phyloP scores from a whole-genome alignment of 2,888 invertebrate species.

The Eupithecia pulchellata region DNA sequence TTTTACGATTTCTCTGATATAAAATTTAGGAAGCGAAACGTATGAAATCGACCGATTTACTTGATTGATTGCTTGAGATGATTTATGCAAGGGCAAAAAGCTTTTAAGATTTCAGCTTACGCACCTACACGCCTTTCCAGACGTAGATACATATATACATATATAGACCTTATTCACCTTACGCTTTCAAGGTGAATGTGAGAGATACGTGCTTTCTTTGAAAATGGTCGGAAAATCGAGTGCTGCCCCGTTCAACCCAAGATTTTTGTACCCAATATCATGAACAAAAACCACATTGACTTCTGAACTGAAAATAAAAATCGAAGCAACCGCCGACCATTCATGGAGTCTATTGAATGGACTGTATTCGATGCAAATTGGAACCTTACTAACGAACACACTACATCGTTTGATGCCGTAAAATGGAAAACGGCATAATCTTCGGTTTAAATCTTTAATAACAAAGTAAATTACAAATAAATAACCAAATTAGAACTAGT shows the following conservation, averaged over 20 bases:
- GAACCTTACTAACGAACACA: neutral
- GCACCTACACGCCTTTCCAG: slow-evolving; percentile 3
- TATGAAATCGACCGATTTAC: slow-evolving; percentile 31
- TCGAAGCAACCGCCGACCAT: too few species aligned
- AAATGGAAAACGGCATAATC: too few species aligned
- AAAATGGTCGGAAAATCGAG: neutral
- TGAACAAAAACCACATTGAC: neutral
- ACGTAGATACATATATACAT: too few species aligned
- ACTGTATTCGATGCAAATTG: neutral
- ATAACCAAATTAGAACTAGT: too few species aligned
- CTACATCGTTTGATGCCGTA: neutral
- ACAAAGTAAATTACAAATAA: too few species aligned
- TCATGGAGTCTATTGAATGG: neutral
- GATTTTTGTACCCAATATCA: too few species aligned
- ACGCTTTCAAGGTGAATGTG: neutral
- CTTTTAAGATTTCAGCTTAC: slow-evolving; percentile 16
- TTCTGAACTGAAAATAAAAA: neutral
- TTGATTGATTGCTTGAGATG: slow-evolving; percentile 35
- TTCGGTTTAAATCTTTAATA: too few species aligned
- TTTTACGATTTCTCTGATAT: slow-evolving; percentile 28
- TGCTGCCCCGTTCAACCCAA: too few species aligned
- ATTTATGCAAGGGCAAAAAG: slow-evolving; percentile 29
- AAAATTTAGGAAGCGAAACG: slow-evolving; percentile 34
- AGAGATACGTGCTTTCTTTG: neutral
- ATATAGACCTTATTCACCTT: neutral